Conservation (phyloP, 2,113 vertebrate species). For the Thermophis baileyi region DNA sequence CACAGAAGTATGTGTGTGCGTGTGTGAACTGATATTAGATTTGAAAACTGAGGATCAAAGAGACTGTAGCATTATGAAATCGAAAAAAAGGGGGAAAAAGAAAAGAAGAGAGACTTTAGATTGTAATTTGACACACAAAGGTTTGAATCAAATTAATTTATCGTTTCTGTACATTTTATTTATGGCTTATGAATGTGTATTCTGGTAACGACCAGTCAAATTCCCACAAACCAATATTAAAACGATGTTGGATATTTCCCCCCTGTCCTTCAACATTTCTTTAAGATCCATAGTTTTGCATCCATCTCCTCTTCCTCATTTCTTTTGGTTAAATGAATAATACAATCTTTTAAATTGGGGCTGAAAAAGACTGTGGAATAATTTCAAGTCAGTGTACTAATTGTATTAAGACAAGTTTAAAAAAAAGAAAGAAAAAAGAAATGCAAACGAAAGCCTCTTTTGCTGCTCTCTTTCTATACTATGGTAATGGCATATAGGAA, state of each 20-base stretch:
- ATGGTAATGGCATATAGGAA: neutral
- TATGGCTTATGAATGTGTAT: conserved; percentile 97
- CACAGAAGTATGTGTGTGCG: conserved; percentile 50
- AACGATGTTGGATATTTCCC: conserved; percentile 82
- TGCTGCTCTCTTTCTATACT: neutral
- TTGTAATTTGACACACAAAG: conserved; percentile 72
- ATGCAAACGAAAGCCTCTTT: neutral
- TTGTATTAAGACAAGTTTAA: neutral
- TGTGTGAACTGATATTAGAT: conserved; percentile 73
- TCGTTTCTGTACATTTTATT: conserved; percentile 98
- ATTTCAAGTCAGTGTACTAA: neutral
- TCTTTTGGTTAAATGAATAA: neutral
- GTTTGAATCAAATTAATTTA: conserved; percentile 78
- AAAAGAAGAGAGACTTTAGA: conserved; percentile 34
- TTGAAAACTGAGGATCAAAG: conserved; percentile 78
- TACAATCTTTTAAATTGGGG: neutral
- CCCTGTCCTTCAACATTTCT: conserved; percentile 53
- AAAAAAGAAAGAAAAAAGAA: neutral
- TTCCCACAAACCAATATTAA: conserved; percentile 94
- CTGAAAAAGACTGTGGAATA: neutral
- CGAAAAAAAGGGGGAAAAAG: neutral
- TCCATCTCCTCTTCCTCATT: neutral
- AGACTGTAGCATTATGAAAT: conserved; percentile 67
- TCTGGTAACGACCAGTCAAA: conserved; percentile 80
- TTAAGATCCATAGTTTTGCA: conserved; percentile 6